Percentiles rank a stretch among this genome's conserved stretches.
Evolutionary conservation across 2,797 vertebrate species (phyloP).

Genomic region (Tinamus major): DNA sequence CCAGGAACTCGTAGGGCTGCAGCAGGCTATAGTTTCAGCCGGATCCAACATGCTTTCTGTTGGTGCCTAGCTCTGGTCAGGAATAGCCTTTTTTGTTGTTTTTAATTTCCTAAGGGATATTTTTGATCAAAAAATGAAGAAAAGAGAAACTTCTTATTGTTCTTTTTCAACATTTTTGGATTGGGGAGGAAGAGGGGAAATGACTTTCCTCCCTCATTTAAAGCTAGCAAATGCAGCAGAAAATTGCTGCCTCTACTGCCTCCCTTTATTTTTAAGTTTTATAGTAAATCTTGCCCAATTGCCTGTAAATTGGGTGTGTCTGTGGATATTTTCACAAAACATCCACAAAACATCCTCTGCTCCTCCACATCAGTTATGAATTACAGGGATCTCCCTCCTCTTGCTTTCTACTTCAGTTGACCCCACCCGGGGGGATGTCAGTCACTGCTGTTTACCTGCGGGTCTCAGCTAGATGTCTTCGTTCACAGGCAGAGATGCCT

Average conservation of each 20-base stretch:
- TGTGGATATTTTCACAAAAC: background rate
- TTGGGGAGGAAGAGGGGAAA: slow-evolving; percentile 11
- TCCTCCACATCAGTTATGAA: background rate
- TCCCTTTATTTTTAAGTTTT: slow-evolving; percentile 5
- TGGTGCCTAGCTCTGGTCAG: background rate
- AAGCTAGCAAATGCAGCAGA: background rate
- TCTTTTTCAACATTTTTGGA: background rate
- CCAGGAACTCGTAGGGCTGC: background rate
- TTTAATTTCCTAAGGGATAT: background rate
- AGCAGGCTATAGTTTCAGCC: background rate
- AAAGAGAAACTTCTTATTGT: slow-evolving; percentile 44
- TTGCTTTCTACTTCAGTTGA: background rate
- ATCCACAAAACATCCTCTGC: background rate
- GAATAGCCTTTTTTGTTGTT: background rate
- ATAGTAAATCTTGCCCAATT: background rate
- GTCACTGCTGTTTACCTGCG: background rate
- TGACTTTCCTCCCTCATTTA: background rate
- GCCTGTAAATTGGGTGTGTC: background rate
- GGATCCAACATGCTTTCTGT: background rate
- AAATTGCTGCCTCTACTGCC: background rate
- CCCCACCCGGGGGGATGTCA: background rate
- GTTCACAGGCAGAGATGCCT: background rate
- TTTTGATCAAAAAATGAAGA: slow-evolving; percentile 52
- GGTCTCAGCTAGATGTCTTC: background rate
- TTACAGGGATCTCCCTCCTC: rapidly evolving